phyloP scores from a whole-genome alignment of 2,113 vertebrate species.

The Salvelinus alpinus region DNA sequence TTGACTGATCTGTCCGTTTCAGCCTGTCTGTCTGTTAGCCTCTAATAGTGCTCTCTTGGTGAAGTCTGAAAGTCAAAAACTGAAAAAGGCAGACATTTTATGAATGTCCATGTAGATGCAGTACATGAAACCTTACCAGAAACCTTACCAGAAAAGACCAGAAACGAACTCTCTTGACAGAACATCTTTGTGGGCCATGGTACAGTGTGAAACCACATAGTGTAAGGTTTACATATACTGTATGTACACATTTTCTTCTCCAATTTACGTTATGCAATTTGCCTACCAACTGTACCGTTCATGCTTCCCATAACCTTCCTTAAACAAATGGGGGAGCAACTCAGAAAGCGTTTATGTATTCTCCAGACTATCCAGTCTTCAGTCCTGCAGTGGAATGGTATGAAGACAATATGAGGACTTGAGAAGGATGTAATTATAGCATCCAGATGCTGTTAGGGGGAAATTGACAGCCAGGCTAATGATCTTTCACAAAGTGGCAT shows the following conservation, averaged over 20 bases:
- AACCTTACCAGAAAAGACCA: neutral
- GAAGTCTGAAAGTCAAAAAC: constrained; percentile 14
- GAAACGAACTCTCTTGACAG: neutral
- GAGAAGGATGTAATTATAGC: constrained; percentile 71
- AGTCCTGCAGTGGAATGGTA: constrained; percentile 41
- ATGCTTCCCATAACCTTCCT: constrained; percentile 21
- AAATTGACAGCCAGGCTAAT: constrained; percentile 78
- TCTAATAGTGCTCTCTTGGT: neutral
- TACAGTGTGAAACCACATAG: no score
- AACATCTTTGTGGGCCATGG: no score
- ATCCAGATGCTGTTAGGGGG: constrained; percentile 60
- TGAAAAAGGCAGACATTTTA: neutral
- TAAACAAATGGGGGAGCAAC: constrained; percentile 32
- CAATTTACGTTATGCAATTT: constrained; percentile 1
- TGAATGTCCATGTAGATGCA: neutral
- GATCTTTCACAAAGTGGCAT: constrained; percentile 75
- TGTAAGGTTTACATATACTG: no score
- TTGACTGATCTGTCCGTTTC: constrained; percentile 31
- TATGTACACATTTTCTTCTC: neutral
- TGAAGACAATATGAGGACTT: constrained; percentile 51
- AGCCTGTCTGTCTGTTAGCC: constrained; percentile 25
- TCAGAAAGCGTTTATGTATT: constrained; percentile 35
- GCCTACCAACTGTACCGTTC: neutral
- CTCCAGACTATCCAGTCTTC: constrained; percentile 21
- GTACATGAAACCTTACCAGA: neutral